Evolutionary conservation across 2,113 vertebrate species (phyloP), one percentile per base, ranked within the genome.

Genomic region (Serilophus lunatus): DNA sequence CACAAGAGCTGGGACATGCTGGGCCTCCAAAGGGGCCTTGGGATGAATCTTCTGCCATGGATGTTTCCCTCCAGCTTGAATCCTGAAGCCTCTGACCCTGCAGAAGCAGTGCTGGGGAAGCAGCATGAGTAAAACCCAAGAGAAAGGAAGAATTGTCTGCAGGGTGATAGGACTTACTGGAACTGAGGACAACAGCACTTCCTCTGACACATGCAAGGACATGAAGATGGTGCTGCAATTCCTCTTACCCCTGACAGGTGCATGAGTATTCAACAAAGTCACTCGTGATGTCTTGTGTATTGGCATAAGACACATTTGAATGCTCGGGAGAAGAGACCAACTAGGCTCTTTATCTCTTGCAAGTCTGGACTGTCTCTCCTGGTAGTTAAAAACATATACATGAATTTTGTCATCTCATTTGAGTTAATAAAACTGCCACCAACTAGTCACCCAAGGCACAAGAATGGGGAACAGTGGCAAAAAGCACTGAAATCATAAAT

Each of bases 1-100:
- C 29, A 33, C 6, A 40, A 42, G 6, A 61, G 11, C 5, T 77
- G 18, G 26, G 35, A 36, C 16, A 9, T 0, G 7, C 36, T 24
- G 10, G 24, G n/a, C 18, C n/a, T 75, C 31, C 33, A 31, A 35
- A 0, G 0, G n/a, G 13, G 13, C 15, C 13, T 10, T 13, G 23
- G 31, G 24, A 14, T 36, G 12, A 36, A 13, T 9, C 6, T 74
- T 56, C 42, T 29, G 18, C 36, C 63, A 23, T 22, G 10, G 31
- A 25, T 1, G 0, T 33, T 12, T 63, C 28, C 53, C n/a, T 86
- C 40, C 29, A 59, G 18, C 44, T 69, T 6, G 6, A 74, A 36
- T 13, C 6, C 28, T 68, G n/a, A n/a, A n/a, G 40, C 61, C 64
- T 80, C 29, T 42, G 45, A 72, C 35, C 18, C 22, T 61, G 7